Evolutionary conservation across 1,140 invertebrate genomes (phyloP), one percentile per base, ranked within the genome.

Genomic region (Drosophila athabasca): DNA sequence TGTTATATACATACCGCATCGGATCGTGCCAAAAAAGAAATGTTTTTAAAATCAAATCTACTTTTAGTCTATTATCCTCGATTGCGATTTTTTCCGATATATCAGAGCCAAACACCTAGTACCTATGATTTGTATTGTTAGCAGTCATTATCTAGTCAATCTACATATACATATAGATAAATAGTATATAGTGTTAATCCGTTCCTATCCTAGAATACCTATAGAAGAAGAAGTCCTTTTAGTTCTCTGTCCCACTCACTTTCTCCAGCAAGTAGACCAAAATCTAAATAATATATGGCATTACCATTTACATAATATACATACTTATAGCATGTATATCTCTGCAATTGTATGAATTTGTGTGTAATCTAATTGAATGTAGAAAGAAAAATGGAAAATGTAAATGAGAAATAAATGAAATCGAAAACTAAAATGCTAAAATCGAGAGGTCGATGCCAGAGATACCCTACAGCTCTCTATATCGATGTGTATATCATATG

Each of bases 41-140:
- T 57, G 62, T 76, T 85, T 87, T 81, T 87, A 67, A 70, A 44
- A 54, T 61, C 35, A 17, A 24, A 65, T 68, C 54, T 71, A 64
- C 76, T 87, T 79, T 85, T 81, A 78, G 66, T 52, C 78, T 62
- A 72, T 81, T 61, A 77, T 67, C 54, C 76, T 52, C 44, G 22
- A 15, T 29, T 62, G 60, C 71, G 8, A 39, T 83, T 79, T 61
- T 79, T 83, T 68, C 35, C 53, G 19, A 44, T 62, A 31, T 53
- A 9, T 51, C 19, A 41, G 19, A 52, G 29, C 51, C 51, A 52
- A 52, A 35, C 39, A 58, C 67, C 29, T 69, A 58, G 64, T 69
- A 69, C 67, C 67, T 69, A 15, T 69, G 45, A 69, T 69, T 69
- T 39, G 35, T 39, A 39, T 39, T 39, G 35, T 39, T 39, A 39